Percentiles rank a stretch among this genome's conserved stretches.
Conservation (phyloP, 2,888 invertebrate species). For the Thalpophila matura region DNA sequence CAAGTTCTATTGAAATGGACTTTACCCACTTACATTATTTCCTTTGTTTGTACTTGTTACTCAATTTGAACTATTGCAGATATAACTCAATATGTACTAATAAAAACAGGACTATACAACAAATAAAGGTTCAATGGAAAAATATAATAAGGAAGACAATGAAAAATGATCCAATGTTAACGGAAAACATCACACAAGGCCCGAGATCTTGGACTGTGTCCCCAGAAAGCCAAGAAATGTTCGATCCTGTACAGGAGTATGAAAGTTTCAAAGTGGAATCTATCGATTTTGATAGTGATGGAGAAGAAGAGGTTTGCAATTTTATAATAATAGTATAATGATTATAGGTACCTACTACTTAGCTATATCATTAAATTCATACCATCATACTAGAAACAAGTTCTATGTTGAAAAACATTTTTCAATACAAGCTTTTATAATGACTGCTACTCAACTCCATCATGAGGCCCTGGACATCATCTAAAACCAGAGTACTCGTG, state of each 20-base stretch:
- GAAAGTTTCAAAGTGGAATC: neutral
- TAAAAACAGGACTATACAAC: neutral
- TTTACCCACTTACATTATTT: too few relatives aligned
- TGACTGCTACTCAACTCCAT: too few relatives aligned
- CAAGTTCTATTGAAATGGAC: too few relatives aligned
- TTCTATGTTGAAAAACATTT: too few relatives aligned
- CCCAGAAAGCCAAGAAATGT: neutral
- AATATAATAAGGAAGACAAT: neutral
- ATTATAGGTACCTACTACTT: too few relatives aligned
- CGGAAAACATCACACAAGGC: neutral
- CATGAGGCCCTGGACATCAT: too few relatives aligned
- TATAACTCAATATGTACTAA: neutral
- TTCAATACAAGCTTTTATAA: too few relatives aligned
- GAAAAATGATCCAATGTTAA: neutral
- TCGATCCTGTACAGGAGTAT: neutral
- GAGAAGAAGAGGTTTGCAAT: neutral
- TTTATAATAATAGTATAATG: too few relatives aligned
- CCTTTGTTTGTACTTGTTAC: neutral
- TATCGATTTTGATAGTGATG: neutral
- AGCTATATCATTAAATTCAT: too few relatives aligned
- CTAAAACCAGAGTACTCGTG: too few relatives aligned
- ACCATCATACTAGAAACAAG: too few relatives aligned
- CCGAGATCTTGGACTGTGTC: neutral
- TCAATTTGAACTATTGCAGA: neutral
- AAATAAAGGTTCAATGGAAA: neutral